phyloP scores from a whole-genome alignment of 2,113 vertebrate genomes.

The Pandion haliaetus region DNA sequence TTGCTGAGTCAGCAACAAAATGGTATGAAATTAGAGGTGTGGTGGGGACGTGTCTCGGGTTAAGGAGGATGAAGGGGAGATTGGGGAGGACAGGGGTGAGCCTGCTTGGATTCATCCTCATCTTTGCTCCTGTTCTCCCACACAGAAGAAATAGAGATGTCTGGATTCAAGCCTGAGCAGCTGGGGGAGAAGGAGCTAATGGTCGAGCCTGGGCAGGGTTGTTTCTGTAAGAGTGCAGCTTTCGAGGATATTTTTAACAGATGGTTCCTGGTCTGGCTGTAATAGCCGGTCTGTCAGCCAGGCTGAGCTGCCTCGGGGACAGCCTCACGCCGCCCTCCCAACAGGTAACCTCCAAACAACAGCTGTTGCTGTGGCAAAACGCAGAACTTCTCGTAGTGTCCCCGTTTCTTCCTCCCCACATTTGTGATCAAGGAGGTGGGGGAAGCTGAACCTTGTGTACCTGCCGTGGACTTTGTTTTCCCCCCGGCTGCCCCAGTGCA shows the following conservation, averaged over 20 bases:
- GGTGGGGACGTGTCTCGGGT: accelerated
- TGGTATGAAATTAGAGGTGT: not conserved
- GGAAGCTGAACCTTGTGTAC: not conserved
- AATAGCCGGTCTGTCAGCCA: not conserved
- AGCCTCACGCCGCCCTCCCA: accelerated
- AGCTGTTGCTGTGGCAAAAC: accelerated
- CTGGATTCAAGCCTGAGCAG: not conserved
- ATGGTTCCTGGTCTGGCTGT: not conserved
- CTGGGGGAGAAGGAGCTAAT: not conserved
- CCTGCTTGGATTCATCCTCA: not conserved
- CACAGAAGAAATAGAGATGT: not conserved
- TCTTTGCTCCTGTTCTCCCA: not conserved
- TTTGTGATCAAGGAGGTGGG: not conserved
- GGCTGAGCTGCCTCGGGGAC: not conserved
- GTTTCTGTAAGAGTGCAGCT: not conserved
- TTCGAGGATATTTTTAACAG: not conserved
- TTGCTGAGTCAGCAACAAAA: not conserved
- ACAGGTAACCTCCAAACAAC: not conserved
- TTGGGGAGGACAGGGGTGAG: not conserved
- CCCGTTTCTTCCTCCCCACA: accelerated
- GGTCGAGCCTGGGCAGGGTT: not conserved
- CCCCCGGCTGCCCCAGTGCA: not conserved
- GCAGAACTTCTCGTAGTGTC: accelerated
- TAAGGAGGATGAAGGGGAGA: not conserved
- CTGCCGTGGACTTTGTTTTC: accelerated